phyloP scores from a whole-genome alignment of 1,140 invertebrate species.

The Trachymyrmex septentrionalis region DNA sequence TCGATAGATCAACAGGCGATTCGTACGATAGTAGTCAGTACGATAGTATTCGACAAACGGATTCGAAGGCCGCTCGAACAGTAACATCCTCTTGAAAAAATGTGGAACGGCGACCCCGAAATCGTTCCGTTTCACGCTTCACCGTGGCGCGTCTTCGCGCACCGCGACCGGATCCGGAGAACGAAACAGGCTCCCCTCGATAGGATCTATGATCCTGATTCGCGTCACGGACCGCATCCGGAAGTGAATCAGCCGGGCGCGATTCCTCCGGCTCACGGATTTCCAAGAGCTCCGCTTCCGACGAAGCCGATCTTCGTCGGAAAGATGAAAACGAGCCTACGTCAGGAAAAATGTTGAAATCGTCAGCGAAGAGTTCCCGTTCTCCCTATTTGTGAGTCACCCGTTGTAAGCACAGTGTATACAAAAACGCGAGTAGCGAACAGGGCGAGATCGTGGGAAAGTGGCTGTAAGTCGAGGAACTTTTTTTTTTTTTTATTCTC shows the following conservation, averaged over 20 bases:
- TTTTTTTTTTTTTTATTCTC: background rate
- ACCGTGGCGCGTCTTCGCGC: background rate
- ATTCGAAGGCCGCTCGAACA: background rate
- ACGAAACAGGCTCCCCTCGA: background rate
- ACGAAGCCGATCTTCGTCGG: background rate
- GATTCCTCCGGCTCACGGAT: background rate
- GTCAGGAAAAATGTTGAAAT: constrained; percentile 11
- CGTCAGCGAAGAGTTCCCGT: background rate
- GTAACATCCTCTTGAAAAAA: constrained; percentile 4
- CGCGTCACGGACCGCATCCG: background rate
- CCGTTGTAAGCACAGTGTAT: background rate
- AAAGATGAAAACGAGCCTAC: background rate
- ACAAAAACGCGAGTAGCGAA: background rate
- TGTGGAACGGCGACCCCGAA: constrained; percentile 34
- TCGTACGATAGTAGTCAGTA: background rate
- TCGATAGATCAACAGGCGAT: background rate
- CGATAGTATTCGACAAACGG: background rate
- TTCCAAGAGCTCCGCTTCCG: background rate
- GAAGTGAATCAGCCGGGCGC: constrained; percentile 43
- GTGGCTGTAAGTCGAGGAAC: background rate
- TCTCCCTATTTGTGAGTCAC: background rate
- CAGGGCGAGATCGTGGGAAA: background rate
- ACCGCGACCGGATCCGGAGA: background rate
- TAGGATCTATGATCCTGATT: constrained; percentile 35
- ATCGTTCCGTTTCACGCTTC: constrained; percentile 34